phyloP scores from a whole-genome alignment of 1,140 invertebrate genomes.

The Drosophila murphyi region DNA sequence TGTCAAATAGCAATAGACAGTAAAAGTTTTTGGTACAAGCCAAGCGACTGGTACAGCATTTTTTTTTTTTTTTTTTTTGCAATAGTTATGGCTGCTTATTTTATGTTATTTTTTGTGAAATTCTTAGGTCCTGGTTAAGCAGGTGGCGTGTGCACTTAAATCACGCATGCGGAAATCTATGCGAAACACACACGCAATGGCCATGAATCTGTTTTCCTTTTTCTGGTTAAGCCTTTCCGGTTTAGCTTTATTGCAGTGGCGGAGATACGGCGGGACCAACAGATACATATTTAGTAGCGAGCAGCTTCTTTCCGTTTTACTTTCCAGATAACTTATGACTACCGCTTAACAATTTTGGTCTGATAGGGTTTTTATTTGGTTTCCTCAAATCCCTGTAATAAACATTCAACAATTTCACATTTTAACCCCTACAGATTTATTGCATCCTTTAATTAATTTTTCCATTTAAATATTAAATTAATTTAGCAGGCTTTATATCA shows the following conservation, averaged over 20 bases:
- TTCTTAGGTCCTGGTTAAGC: slow-evolving; percentile 11
- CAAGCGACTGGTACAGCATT: slow-evolving; percentile 55
- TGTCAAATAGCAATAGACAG: slow-evolving; percentile 47
- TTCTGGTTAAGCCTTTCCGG: background rate
- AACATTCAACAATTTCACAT: no score
- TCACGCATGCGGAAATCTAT: slow-evolving; percentile 26
- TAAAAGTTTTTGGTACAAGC: slow-evolving; percentile 27
- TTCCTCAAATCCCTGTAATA: no score
- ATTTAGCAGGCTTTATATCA: no score
- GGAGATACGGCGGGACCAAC: background rate
- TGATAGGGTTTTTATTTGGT: no score
- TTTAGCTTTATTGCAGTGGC: no score
- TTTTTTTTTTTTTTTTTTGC: background rate
- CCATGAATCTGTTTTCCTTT: slow-evolving; percentile 19
- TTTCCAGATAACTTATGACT: no score
- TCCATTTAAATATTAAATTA: no score
- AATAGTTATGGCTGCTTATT: slow-evolving; percentile 38
- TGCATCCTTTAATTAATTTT: no score
- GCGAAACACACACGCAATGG: slow-evolving; percentile 40
- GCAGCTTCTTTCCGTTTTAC: slow-evolving; percentile 3
- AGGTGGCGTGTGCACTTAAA: slow-evolving; percentile 55
- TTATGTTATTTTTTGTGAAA: slow-evolving; percentile 35
- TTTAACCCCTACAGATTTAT: no score
- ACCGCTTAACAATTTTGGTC: no score
- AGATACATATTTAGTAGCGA: background rate